Base-by-base conservation (phyloP, 2,113 vertebrate species). In the Gavia stellata region DNA sequence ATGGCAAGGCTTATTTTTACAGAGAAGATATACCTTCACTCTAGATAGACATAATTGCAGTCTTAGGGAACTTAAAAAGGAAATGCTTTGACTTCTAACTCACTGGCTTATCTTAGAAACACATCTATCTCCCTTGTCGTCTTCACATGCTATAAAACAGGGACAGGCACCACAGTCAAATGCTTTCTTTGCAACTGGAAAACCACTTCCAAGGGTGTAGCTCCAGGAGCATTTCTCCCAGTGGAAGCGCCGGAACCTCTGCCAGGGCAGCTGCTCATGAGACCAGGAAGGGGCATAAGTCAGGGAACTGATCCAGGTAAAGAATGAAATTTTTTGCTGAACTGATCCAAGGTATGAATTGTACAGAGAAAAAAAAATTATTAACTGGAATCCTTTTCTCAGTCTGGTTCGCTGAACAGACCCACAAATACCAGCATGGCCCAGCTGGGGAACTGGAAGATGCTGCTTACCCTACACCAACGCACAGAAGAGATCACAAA, bases 111-210 rank as follows among this genome's bases (percentile, higher is more conserved):
- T 97, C 94, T 91, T 14, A 36, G 53, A 66, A 89, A 85, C 50
- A 75, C 9, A 95, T 96, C 94, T 58, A 86, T 90, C 92, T 88
- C 59, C 36, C 68, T 45, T 79, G 66, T 44, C 7, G 0, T 82
- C 81, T 90, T 80, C 71, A 50, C 78, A 90, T 58, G 94, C 90
- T 70, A 75, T 94, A 95, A 96, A 95, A 92, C 63, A 93, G 92
- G 94, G 94, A 72, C 13, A 10, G 87, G 87, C 94, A 94, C 36
- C 71, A 72, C 56, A 82, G 71, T 62, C 70, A 91, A 79, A 91
- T 70, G 53, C 50, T n/a, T 40, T 36, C 81, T 61, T 40, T 66
- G 58, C 66, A 72, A 85, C 10, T 1, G 0, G 59, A 87, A 92
- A 75, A 95, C 63, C 24, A 62, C 40, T 66, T 79, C 44, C 62